Base-by-base conservation (phyloP, 1,140 invertebrate genomes). In the Sitobion miscanthi region DNA sequence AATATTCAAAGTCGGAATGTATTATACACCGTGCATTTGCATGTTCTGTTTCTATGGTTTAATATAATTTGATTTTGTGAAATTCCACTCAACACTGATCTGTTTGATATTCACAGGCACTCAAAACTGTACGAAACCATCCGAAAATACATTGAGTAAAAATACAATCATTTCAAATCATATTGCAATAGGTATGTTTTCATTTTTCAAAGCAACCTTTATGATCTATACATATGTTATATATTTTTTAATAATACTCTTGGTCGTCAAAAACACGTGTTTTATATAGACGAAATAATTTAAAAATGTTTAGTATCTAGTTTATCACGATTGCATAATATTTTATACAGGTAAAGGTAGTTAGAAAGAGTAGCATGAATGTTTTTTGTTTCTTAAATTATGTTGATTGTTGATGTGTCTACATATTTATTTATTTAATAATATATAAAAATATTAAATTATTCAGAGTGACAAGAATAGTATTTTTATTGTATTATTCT, bases 51-150 rank as follows among this genome's bases (percentile, higher is more conserved):
- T 54, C 49, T 35, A 89, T 38, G n/a, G 20, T 54, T 54, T 11
- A n/a, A 30, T 52, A 38, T 54, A 89, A 89, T 89, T 89, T 89
- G 21, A 89, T 54, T 89, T 86, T 47, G 45, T 89, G 87, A 38
- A 89, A 38, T 89, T 89, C 42, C 49, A 49, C 47, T n/a, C 23
- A 20, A 86, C 62, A 20, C 85, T 25, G 38, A 30, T n/a, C 62
- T 69, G 62, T 69, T 77, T 77, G 62, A n/a, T 77, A 77, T 77
- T 77, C 62, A 7, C 20, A n/a, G 4, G 4, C 62, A 17, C n/a
- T 77, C 5, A 6, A 77, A 1, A n/a, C 5, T n/a, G 14, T n/a
- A 77, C 6, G 5, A 77, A n/a, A n/a, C n/a, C 11, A 77, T 77
- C 14, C n/a, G n/a, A 77, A n/a, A 77, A 77, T 77, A 1, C 30